A percentile compares a stretch with the other conserved stretches of the same genome.
phyloP scores from a whole-genome alignment of 2,797 vertebrate genomes.

The Jordanella pulchra region DNA sequence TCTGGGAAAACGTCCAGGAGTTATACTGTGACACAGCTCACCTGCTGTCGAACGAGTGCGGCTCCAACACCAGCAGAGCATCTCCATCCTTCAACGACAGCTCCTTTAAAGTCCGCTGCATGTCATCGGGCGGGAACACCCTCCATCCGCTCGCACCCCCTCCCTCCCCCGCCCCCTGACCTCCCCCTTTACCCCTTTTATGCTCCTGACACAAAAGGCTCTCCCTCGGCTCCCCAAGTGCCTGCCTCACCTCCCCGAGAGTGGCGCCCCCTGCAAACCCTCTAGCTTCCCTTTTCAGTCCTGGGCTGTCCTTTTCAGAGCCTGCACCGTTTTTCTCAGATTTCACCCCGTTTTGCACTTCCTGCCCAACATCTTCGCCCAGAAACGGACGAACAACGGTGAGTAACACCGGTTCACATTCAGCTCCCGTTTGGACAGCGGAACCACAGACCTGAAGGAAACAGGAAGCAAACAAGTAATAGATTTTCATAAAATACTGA shows the following conservation, averaged over 20 bases:
- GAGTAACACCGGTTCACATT: slow-evolving; percentile 89
- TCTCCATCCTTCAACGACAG: slow-evolving; percentile 87
- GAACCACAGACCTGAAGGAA: slow-evolving; percentile 84
- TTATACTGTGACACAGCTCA: slow-evolving; percentile 1
- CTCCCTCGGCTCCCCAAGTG: slow-evolving; percentile 73
- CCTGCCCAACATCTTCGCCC: slow-evolving; percentile 51
- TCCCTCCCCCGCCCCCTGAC: slow-evolving; percentile 57
- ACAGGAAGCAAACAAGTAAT: neutral
- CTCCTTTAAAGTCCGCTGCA: slow-evolving; percentile 85
- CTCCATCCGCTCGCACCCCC: slow-evolving; percentile 84
- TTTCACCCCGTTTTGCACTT: slow-evolving; percentile 23
- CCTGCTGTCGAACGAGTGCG: slow-evolving; percentile 83
- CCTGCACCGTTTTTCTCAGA: slow-evolving; percentile 26
- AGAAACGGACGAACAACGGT: slow-evolving; percentile 81
- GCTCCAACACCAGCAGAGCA: slow-evolving; percentile 84
- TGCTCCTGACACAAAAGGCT: slow-evolving; percentile 80
- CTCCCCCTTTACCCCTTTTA: slow-evolving; percentile 36
- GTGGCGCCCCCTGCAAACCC: slow-evolving; percentile 76
- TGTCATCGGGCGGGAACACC: slow-evolving; percentile 78
- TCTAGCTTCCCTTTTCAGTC: slow-evolving; percentile 73
- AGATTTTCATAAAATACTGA: neutral
- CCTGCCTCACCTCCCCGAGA: slow-evolving; percentile 72
- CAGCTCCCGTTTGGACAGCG: slow-evolving; percentile 77
- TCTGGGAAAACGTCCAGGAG: neutral
- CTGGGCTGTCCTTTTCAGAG: slow-evolving; percentile 53